Conservation (phyloP, 2,113 vertebrate species). For the Festucalex cinctus region DNA sequence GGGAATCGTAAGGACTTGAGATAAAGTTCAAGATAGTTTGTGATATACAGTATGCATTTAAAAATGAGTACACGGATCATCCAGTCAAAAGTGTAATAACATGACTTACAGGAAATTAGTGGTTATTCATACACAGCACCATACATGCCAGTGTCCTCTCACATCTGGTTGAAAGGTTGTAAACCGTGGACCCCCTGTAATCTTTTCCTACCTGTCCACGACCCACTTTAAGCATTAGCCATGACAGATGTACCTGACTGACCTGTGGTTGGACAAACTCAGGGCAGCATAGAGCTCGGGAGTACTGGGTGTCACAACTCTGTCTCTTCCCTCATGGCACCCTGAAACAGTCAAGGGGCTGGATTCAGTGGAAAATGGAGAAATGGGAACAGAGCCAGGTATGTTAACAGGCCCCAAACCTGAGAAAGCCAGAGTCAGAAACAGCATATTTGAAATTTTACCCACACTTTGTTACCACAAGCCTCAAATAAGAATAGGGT, state of each 20-base stretch:
- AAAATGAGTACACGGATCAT: no score
- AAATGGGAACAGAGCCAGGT: conserved; percentile 47
- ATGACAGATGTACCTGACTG: not conserved
- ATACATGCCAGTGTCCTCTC: no score
- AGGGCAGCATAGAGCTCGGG: conserved; percentile 69
- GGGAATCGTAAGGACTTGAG: no score
- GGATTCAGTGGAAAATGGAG: conserved; percentile 23
- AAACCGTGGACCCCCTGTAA: no score
- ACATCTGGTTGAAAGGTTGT: no score
- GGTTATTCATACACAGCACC: no score
- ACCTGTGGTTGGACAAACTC: conserved; percentile 56
- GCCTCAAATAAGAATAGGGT: not conserved
- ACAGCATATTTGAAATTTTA: not conserved
- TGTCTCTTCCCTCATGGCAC: conserved; percentile 13
- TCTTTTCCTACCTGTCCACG: no score
- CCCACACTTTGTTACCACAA: not conserved
- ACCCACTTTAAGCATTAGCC: no score
- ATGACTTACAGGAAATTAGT: no score
- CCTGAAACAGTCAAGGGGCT: conserved; percentile 5
- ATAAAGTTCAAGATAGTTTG: no score
- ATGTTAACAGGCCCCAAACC: conserved; percentile 34
- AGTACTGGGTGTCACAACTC: conserved; percentile 58
- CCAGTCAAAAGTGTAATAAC: no score
- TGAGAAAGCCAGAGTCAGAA: conserved; percentile 20
- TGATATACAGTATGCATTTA: no score